Evolutionary conservation across 2,888 invertebrate genomes (phyloP).

Genomic region (Drosophila nigricruria): DNA sequence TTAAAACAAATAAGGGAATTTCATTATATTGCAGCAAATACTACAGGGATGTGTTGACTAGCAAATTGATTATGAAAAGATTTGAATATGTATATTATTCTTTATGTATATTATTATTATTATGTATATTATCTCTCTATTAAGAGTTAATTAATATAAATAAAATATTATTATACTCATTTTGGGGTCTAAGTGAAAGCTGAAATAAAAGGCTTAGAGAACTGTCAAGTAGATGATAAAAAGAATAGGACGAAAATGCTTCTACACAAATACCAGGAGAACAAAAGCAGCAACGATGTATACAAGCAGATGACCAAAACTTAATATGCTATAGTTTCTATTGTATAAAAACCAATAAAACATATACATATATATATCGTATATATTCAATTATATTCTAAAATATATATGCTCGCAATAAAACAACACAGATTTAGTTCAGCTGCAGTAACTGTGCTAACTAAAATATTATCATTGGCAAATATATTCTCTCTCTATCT

Average conservation of each 20-base stretch:
- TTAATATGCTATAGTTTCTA: no score
- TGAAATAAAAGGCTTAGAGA: background rate
- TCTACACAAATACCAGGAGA: background rate
- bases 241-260: background rate
- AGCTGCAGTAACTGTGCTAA: background rate
- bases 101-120: no score
- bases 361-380: no score
- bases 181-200: background rate
- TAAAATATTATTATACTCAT: background rate
- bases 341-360: no score
- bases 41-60: background rate
- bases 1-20: background rate
- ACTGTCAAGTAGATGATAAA: background rate
- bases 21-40: background rate
- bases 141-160: background rate
- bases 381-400: no score
- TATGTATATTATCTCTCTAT: background rate
- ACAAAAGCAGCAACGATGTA: no score
- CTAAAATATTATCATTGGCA: background rate
- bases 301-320: no score
- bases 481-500: background rate
- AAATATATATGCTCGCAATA: background rate
- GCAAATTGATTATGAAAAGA: background rate
- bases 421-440: background rate
- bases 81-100: background rate